These are phyloP conservation scores for Gymnoscelis rufifasciata DNA, from an alignment of 2,888 invertebrate genomes.

Conservation along the genomic window DNA sequence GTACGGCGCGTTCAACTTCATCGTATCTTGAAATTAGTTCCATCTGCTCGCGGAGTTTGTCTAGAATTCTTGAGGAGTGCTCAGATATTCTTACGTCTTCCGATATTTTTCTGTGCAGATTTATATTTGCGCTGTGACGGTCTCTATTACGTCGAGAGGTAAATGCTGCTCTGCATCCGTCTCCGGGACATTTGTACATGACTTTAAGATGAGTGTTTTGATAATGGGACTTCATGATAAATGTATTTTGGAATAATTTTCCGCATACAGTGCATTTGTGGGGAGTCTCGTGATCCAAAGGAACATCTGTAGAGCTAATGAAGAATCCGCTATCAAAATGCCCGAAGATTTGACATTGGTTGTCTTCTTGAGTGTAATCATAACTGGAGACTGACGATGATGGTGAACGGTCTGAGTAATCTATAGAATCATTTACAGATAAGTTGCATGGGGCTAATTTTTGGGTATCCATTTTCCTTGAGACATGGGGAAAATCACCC, in stretches of 20 bases:
- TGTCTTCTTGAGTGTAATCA: constrained; percentile 80
- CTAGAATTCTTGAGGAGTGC: constrained; percentile 70
- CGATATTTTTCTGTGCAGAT: constrained; percentile 93
- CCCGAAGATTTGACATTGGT: constrained; percentile 82
- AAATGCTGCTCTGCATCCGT: constrained; percentile 96
- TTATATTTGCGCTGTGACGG: constrained; percentile 93
- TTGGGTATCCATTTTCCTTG: constrained; percentile 52
- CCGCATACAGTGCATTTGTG: constrained; percentile 94
- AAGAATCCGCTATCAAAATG: constrained; percentile 87
- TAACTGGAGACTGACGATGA: constrained; percentile 81
- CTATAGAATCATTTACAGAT: constrained; percentile 58
- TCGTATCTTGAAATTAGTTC: constrained; percentile 89
- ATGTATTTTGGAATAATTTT: constrained; percentile 95
- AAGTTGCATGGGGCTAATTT: constrained; percentile 56
- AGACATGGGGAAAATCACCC: constrained; percentile 82
- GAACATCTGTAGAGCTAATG: constrained; percentile 87
- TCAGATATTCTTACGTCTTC: constrained; percentile 68
- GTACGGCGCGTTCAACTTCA: constrained; percentile 82
- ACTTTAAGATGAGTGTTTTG: constrained; percentile 96
- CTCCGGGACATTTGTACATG: constrained; percentile 96
- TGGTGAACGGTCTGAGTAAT: constrained; percentile 74
- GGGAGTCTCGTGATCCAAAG: constrained; percentile 94
- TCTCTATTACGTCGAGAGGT: constrained; percentile 95
- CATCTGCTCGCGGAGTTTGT: constrained; percentile 84
- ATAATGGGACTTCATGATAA: constrained; percentile 95